Evolutionary conservation across 2,113 vertebrate genomes (phyloP).

Genomic region (Dryoscopus gambensis): DNA sequence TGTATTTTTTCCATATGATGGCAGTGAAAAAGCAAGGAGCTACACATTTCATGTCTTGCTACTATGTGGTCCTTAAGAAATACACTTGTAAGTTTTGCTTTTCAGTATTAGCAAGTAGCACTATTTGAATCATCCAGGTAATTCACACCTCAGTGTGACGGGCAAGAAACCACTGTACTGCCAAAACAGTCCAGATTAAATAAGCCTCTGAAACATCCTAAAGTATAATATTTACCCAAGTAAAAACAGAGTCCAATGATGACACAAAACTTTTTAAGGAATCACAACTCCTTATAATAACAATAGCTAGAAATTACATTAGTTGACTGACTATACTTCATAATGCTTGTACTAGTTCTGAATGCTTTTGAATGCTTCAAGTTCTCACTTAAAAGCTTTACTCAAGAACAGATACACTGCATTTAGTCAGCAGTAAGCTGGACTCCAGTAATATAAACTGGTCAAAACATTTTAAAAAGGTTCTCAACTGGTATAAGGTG

Average conservation of each 20-base stretch:
- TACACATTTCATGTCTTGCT: neutral
- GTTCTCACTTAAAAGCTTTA: neutral
- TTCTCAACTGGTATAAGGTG: neutral
- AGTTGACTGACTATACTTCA: neutral
- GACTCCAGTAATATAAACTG: neutral
- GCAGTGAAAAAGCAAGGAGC: neutral
- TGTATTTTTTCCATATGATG: neutral
- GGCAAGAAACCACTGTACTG: neutral
- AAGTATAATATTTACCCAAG: neutral
- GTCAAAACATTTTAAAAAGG: neutral
- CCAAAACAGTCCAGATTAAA: neutral
- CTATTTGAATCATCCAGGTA: neutral
- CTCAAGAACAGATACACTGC: neutral
- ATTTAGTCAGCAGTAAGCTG: neutral
- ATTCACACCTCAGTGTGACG: fast-evolving
- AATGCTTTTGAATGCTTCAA: neutral
- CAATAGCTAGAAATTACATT: neutral
- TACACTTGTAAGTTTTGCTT: neutral
- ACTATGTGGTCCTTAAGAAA: fast-evolving
- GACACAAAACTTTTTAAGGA: neutral
- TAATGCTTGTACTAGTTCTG: neutral
- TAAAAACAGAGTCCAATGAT: neutral
- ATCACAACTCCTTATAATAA: neutral
- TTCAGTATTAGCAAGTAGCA: neutral
- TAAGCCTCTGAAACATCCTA: neutral